Percentiles rank a stretch among this genome's conserved stretches.
Evolutionary conservation across 2,888 invertebrate species (phyloP).

Genomic region (Zelleria hepariella): DNA sequence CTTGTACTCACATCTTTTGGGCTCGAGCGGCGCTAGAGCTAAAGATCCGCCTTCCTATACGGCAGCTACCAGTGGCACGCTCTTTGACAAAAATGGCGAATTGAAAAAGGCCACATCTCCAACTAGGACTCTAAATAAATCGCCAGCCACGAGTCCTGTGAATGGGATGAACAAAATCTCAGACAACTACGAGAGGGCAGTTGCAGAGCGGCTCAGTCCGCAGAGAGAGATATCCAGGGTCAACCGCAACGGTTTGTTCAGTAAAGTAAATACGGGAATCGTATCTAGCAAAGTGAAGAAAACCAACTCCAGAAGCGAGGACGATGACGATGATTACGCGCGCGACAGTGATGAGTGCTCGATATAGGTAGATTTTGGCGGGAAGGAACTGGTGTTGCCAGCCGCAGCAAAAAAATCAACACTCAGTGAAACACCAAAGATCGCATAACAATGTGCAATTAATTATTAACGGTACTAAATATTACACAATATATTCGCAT

Average conservation of each 20-base stretch:
- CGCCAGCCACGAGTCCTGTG: constrained; percentile 48
- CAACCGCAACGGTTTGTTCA: constrained; percentile 53
- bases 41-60: constrained; percentile 59
- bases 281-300: constrained; percentile 50
- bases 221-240: constrained; percentile 43
- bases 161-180: constrained; percentile 64
- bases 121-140: constrained; percentile 26
- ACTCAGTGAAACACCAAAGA: constrained; percentile 53
- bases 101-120: constrained; percentile 36
- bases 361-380: constrained; percentile 47
- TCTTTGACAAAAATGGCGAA: constrained; percentile 35
- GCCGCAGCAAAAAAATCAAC: constrained; percentile 15
- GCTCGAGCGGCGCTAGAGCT: constrained; percentile 39
- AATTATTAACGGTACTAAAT: constrained; percentile 6
- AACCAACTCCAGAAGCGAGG: constrained; percentile 33
- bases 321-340: constrained; percentile 67
- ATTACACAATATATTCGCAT: background rate
- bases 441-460: constrained; percentile 17
- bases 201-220: constrained; percentile 56
- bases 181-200: constrained; percentile 62
- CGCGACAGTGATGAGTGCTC: constrained; percentile 76
- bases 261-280: constrained; percentile 59
- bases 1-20: constrained; percentile 54
- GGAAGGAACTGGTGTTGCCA: constrained; percentile 22
- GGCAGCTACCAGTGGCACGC: constrained; percentile 41